Conservation (phyloP, 2,797 vertebrate species). For the Huso huso region DNA sequence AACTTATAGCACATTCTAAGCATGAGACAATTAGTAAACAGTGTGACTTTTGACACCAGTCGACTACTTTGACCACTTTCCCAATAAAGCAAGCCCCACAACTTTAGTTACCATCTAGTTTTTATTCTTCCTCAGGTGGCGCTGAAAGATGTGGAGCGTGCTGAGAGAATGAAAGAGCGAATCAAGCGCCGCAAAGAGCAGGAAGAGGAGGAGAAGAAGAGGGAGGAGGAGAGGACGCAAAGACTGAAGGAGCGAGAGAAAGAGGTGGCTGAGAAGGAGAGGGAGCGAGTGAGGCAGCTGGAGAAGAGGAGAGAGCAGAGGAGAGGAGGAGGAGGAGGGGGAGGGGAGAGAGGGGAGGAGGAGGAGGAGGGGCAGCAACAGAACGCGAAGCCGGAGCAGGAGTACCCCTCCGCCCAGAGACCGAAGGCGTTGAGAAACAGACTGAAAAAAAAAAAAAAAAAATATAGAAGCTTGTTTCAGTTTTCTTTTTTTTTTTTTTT, state of each 20-base stretch:
- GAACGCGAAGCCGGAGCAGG: constrained; percentile 66
- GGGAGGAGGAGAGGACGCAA: constrained; percentile 55
- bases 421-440: constrained; percentile 56
- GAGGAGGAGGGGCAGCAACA: constrained; percentile 54
- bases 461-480: not conserved
- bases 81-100: no score
- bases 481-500: not conserved
- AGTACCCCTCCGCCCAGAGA: constrained; percentile 74
- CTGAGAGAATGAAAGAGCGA: constrained; percentile 71
- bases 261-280: constrained; percentile 57
- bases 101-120: no score
- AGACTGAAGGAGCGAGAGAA: constrained; percentile 42
- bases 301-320: constrained; percentile 54
- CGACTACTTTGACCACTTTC: no score
- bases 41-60: no score
- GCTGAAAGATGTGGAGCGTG: constrained; percentile 66
- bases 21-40: no score
- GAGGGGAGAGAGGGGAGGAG: constrained; percentile 52
- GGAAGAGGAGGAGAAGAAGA: constrained; percentile 66
- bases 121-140: constrained; percentile 51
- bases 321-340: constrained; percentile 29
- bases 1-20: no score
- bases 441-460: not conserved
- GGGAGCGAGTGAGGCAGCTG: constrained; percentile 41
- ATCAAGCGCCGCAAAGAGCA: constrained; percentile 68